Base-by-base conservation (phyloP, 2,888 invertebrate species). In the Lasioglossum zephyrum region DNA sequence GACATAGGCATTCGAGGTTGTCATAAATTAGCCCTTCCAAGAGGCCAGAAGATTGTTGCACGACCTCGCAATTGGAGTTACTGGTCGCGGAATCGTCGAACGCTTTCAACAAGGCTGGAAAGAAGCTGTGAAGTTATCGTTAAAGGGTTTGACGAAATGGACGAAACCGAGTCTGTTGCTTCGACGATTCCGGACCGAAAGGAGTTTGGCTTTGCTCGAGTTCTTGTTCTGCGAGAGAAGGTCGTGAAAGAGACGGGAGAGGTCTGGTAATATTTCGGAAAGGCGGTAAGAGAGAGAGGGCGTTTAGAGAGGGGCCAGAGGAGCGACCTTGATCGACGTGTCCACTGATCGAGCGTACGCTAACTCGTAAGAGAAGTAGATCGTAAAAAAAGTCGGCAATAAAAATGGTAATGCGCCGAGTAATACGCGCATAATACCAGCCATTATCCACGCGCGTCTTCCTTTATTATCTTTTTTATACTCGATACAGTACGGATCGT, bases 321-420 rank as follows among this genome's bases (percentile, higher is more conserved):
- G 76, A 69, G 78, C 88, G 75, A 72, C 82, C 89, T 91, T 82
- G 91, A 90, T 90, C 91, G 85, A 82, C 70, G 81, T 72, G 70
- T 79, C 82, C 47, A 69, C 69, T 22, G 69, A 69, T 69, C 69
- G 82, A 70, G 77, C 72, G 22, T 63, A 73, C 82, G 87, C 76
- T 44, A 80, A 76, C 86, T 86, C 83, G 70, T 80, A 77, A 81
- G 84, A 85, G 82, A 86, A 82, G 87, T 82, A 86, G 89, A 86
- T 90, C 90, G 91, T 91, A 91, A 91, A 91, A 85, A 88, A 88
- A 85, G 87, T 84, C 79, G 75, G 87, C 82, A 87, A 90, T 91
- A 91, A 91, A 91, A 91, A 88, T 91, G 90, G 87, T 90, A 88
- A 91, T 88, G 89, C 91, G 81, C 63, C 88, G 85, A 89, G 89